These are phyloP conservation scores for Numenius phaeopus DNA, from an alignment of 2,797 vertebrate genomes.

Conservation along the genomic window DNA sequence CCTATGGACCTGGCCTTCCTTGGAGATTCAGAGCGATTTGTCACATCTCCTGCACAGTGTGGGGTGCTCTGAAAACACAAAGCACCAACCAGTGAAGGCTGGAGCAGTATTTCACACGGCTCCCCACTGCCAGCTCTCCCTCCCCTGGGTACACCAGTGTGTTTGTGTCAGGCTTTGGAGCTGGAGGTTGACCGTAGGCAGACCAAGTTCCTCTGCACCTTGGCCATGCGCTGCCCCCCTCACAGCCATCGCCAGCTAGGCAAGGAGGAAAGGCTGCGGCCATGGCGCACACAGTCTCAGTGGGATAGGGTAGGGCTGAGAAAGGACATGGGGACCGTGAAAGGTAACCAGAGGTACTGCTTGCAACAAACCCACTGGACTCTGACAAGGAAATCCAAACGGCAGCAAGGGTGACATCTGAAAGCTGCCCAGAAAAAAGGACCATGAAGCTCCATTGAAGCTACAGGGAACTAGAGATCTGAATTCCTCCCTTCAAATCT, in stretches of 20 bases:
- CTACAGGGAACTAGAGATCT: neutral
- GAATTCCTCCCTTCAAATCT: neutral
- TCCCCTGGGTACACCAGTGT: neutral
- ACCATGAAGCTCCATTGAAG: neutral
- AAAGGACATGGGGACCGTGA: neutral
- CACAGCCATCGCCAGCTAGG: neutral
- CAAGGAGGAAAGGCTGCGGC: neutral
- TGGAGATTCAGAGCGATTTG: neutral
- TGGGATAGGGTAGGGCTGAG: neutral
- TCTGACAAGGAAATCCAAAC: neutral
- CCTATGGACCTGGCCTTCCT: neutral
- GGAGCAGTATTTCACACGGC: neutral
- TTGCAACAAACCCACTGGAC: neutral
- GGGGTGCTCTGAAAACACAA: conserved; percentile 1
- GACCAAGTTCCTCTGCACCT: neutral
- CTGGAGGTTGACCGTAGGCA: neutral
- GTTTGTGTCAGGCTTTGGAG: neutral
- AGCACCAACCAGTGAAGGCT: fast-evolving
- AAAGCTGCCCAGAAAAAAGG: neutral
- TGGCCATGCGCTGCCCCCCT: fast-evolving
- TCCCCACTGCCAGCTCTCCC: neutral
- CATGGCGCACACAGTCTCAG: neutral
- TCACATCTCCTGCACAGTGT: neutral
- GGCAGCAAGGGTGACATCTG: neutral
- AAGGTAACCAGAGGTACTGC: neutral